A percentile compares a stretch with the other conserved stretches of the same genome.
Evolutionary conservation across 2,797 vertebrate genomes (phyloP).

Genomic region (Centropyge bicolor): DNA sequence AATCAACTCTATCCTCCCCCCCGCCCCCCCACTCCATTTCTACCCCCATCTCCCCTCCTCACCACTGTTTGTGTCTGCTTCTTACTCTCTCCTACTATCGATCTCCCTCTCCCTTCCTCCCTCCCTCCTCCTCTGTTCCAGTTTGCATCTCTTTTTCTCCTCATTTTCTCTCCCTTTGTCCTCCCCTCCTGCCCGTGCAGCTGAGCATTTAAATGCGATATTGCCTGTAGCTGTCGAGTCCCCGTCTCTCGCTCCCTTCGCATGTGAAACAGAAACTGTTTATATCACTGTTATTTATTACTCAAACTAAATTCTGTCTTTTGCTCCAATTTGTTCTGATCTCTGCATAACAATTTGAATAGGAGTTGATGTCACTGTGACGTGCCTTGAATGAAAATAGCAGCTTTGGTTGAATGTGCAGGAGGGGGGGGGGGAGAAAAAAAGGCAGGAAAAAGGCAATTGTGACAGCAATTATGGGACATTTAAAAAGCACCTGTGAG

Average conservation of each 20-base stretch:
- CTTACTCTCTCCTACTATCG: conserved; percentile 41
- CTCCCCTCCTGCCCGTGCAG: conserved; percentile 22
- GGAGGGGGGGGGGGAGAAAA: background rate
- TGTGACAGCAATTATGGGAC: conserved; percentile 49
- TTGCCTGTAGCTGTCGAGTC: conserved; percentile 43
- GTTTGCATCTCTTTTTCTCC: conserved; percentile 50
- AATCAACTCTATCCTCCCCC: conserved; percentile 51
- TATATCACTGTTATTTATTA: conserved; percentile 58
- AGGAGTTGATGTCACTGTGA: conserved; percentile 25
- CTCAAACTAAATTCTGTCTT: conserved; percentile 47
- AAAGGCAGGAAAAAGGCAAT: conserved; percentile 2
- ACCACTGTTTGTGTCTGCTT: conserved; percentile 38
- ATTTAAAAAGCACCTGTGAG: conserved; percentile 36
- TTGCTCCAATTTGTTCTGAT: conserved; percentile 56
- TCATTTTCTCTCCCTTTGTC: conserved; percentile 51
- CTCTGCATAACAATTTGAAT: conserved; percentile 49
- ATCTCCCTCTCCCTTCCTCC: conserved; percentile 33
- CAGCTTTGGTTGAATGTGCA: conserved; percentile 7
- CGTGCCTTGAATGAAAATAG: conserved; percentile 28
- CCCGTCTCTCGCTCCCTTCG: conserved; percentile 36
- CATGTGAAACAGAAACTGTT: conserved; percentile 56
- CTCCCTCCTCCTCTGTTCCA: conserved; percentile 26
- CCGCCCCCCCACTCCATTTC: conserved; percentile 21
- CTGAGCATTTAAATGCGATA: conserved; percentile 54
- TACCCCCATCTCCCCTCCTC: conserved; percentile 32